Evolutionary conservation across 2,797 vertebrate species (phyloP).

Genomic region (Kryptopterus vitreolus): DNA sequence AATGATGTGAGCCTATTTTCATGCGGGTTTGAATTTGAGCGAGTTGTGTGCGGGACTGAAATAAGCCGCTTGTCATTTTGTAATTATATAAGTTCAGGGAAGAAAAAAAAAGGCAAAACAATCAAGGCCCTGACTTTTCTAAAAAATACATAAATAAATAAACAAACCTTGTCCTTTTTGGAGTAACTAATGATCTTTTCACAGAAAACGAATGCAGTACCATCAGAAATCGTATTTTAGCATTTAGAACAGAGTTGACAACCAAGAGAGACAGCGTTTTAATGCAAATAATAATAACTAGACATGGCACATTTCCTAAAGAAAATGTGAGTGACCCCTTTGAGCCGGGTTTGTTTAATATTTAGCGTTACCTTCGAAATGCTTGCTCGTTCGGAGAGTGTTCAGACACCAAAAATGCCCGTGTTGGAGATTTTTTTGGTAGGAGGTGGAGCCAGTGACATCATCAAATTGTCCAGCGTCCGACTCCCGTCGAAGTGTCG

Average conservation of each 20-base stretch:
- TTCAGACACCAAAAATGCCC: too few relatives aligned
- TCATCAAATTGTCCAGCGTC: too few relatives aligned
- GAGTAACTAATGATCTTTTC: not conserved
- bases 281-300: not conserved
- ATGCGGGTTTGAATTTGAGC: not conserved
- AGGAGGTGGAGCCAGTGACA: too few relatives aligned
- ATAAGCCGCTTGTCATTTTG: constrained; percentile 18
- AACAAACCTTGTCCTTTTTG: not conserved
- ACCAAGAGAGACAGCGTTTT: not conserved
- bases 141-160: too few relatives aligned
- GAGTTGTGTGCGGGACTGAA: not conserved
- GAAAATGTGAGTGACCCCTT: too few relatives aligned
- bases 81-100: constrained; percentile 1
- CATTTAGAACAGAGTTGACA: not conserved
- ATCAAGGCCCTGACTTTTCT: not conserved
- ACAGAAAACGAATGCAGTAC: not conserved
- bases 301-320: not conserved
- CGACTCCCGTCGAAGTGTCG: too few relatives aligned
- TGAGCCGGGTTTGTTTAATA: too few relatives aligned
- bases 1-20: constrained; percentile 22
- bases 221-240: not conserved
- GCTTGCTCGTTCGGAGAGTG: too few relatives aligned
- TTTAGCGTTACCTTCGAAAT: too few relatives aligned
- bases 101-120: constrained; percentile 3
- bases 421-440: too few relatives aligned